phyloP scores from a whole-genome alignment of 92 coral and sea anemone species.

The Phenganax stokvisi region DNA sequence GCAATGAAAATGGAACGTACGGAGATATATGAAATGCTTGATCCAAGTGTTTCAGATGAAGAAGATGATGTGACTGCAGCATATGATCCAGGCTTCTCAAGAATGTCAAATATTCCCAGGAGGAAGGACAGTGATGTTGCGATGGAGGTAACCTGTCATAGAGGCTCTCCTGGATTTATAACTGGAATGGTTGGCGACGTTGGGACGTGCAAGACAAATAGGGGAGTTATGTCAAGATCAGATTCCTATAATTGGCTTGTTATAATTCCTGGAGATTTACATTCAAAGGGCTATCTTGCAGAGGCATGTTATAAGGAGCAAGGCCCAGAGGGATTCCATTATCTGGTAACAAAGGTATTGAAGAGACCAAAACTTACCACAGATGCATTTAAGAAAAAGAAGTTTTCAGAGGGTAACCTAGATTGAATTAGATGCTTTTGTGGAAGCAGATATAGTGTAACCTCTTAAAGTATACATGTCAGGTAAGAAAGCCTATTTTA shows the following conservation, averaged over 20 bases:
- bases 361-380: constrained; percentile 40
- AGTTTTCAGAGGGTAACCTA: constrained; percentile 42
- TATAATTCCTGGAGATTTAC: constrained; percentile 35
- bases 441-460: constrained; percentile 51
- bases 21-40: constrained; percentile 38
- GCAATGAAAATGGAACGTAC: constrained; percentile 50
- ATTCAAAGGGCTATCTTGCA: constrained; percentile 42
- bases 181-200: constrained; percentile 52
- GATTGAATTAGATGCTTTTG: constrained; percentile 52
- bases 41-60: constrained; percentile 39
- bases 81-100: constrained; percentile 43
- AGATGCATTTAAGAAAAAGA: constrained; percentile 48
- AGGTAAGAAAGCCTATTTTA: constrained; percentile 22
- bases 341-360: constrained; percentile 24
- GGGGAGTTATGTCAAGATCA: constrained; percentile 38
- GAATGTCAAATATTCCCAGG: not conserved
- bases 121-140: not conserved
- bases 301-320: constrained; percentile 50
- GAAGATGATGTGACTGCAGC: constrained; percentile 37
- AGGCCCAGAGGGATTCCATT: constrained; percentile 44
- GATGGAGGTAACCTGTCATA: constrained; percentile 16
- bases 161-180: constrained; percentile 30
- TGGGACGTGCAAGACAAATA: constrained; percentile 41
- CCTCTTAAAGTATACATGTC: constrained; percentile 45
- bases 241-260: constrained; percentile 28